Percentiles rank a stretch among this genome's conserved stretches.
Conservation (phyloP, 2,888 invertebrate genomes). For the Scrobipalpa costella region DNA sequence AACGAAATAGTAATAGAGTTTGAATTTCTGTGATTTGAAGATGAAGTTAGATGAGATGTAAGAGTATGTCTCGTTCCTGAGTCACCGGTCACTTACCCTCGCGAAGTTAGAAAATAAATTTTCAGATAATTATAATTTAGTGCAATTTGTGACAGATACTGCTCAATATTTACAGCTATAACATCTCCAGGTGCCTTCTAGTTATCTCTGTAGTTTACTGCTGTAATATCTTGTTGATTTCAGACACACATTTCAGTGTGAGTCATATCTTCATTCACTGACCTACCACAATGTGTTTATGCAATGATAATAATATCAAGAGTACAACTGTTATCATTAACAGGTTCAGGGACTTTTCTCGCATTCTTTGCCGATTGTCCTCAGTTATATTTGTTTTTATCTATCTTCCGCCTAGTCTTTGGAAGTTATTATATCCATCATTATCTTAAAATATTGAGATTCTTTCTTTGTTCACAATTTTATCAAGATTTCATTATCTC, state of each 20-base stretch:
- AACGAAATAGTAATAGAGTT: slow-evolving; percentile 28
- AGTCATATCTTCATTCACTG: slow-evolving; percentile 7
- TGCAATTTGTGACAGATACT: not conserved
- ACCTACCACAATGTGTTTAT: slow-evolving; percentile 11
- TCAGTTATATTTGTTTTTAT: not conserved
- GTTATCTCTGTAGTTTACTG: not conserved
- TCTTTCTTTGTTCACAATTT: no score
- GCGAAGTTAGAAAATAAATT: slow-evolving; percentile 60
- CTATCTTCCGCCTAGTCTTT: no score
- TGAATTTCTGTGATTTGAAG: slow-evolving; percentile 20
- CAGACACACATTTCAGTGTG: not conserved
- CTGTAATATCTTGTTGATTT: not conserved
- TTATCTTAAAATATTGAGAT: no score
- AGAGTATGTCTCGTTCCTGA: slow-evolving; percentile 41
- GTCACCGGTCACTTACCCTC: slow-evolving; percentile 71
- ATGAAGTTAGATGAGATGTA: slow-evolving; percentile 4
- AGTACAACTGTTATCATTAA: slow-evolving; percentile 2
- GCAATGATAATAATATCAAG: slow-evolving; percentile 7
- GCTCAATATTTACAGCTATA: not conserved
- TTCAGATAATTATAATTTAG: slow-evolving; percentile 41
- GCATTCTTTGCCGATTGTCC: not conserved
- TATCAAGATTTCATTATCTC: no score
- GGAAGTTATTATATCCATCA: no score
- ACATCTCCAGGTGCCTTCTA: slow-evolving; percentile 8
- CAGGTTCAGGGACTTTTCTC: not conserved